Conservation (phyloP, 2,113 vertebrate genomes). For the Brienomyrus longianalis region DNA sequence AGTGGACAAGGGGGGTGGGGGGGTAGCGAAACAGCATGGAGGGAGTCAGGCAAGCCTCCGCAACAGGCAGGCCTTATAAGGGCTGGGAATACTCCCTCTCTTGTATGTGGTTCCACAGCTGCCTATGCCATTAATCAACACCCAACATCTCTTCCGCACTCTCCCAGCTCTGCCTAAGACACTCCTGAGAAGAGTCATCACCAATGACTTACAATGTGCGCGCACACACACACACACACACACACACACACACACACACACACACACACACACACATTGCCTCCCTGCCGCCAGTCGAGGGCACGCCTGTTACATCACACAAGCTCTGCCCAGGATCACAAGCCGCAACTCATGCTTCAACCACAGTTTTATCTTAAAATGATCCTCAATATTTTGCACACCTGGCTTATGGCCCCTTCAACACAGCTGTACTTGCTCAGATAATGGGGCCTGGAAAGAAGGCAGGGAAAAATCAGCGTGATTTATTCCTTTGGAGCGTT, state of each 20-base stretch:
- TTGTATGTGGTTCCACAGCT: not conserved
- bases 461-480: not conserved
- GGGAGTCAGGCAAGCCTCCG: not conserved
- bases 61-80: not conserved
- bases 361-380: not conserved
- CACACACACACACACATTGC: not conserved
- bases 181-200: not conserved
- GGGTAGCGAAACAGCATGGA: not conserved
- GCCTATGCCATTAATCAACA: not conserved
- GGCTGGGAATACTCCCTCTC: not conserved
- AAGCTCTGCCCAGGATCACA: not conserved
- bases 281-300: not conserved
- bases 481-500: not conserved
- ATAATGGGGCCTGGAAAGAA: not conserved
- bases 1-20: not conserved
- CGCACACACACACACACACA: not conserved
- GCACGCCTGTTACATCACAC: not conserved
- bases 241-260: not conserved
- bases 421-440: slow-evolving; percentile 8
- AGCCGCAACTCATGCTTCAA: not conserved
- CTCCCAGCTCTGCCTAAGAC: not conserved
- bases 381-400: not conserved
- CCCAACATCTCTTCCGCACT: not conserved
- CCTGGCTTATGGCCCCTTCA: not conserved
- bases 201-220: not conserved